Evolutionary conservation across 1,140 invertebrate genomes (phyloP).

Genomic region (Lordiphosa clarofinis): DNA sequence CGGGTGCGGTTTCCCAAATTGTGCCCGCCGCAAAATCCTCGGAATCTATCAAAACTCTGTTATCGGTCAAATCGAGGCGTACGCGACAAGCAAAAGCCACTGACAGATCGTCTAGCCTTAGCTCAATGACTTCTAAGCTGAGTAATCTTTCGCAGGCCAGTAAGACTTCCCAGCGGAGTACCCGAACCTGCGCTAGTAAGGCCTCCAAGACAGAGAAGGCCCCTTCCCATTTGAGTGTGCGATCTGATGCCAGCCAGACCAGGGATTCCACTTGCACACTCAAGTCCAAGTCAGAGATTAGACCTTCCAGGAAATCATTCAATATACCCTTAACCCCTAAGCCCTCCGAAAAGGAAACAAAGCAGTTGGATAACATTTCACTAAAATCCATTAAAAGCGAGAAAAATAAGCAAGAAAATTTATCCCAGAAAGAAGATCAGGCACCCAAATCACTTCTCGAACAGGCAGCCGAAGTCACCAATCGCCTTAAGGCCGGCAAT

Average conservation of each 20-base stretch:
- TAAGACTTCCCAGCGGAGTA: neutral
- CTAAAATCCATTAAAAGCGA: no score
- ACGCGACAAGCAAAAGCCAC: neutral
- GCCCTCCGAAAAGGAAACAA: no score
- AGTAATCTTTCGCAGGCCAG: slow-evolving; percentile 4
- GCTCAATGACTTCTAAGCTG: neutral
- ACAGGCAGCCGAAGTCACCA: slow-evolving; percentile 24
- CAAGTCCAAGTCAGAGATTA: neutral
- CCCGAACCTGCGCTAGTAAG: neutral
- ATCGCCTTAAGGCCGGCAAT: slow-evolving; percentile 50
- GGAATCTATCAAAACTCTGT: slow-evolving; percentile 20
- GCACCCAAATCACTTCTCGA: slow-evolving; percentile 14
- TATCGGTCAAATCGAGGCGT: slow-evolving; percentile 17
- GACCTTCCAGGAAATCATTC: neutral
- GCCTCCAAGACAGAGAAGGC: neutral
- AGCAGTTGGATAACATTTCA: no score
- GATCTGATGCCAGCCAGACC: neutral
- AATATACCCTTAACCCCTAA: neutral
- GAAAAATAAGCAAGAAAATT: no score
- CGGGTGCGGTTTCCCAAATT: slow-evolving; percentile 5
- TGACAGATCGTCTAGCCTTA: neutral
- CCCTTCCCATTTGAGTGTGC: neutral
- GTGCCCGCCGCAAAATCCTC: neutral
- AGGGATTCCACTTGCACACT: neutral
- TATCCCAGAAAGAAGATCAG: slow-evolving; percentile 2